Evolutionary conservation across 2,888 invertebrate genomes (phyloP).

Genomic region (Bembecia ichneumoniformis): DNA sequence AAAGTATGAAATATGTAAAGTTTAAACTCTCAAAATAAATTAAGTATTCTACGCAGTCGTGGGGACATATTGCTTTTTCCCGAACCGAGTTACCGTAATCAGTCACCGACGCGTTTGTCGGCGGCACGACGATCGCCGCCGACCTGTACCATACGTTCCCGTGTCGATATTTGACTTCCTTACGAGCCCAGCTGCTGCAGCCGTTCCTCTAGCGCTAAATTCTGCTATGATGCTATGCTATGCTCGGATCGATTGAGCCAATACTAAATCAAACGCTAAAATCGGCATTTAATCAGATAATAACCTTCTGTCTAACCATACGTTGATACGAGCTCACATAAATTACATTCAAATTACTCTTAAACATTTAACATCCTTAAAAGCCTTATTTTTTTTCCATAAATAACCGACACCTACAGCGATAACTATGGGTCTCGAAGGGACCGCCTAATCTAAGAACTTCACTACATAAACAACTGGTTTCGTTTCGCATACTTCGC

Average conservation of each 20-base stretch:
- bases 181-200: constrained; percentile 28
- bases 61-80: constrained; percentile 62
- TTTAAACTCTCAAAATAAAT: constrained; percentile 68
- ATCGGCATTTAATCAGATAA: constrained; percentile 53
- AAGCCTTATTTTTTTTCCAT: constrained; percentile 52
- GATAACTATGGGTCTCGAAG: constrained; percentile 46
- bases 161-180: constrained; percentile 40
- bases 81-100: constrained; percentile 46
- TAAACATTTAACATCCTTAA: constrained; percentile 55
- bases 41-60: constrained; percentile 69
- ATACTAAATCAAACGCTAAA: constrained; percentile 56
- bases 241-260: constrained; percentile 45
- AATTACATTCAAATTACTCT: constrained; percentile 55
- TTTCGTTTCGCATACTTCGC: constrained; percentile 30
- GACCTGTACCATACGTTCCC: constrained; percentile 39
- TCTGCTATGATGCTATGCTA: constrained; percentile 25
- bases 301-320: constrained; percentile 59
- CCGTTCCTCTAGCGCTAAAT: constrained; percentile 36
- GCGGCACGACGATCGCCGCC: constrained; percentile 18
- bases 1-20: constrained; percentile 66
- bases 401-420: constrained; percentile 67
- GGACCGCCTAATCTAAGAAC: constrained; percentile 47
- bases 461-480: constrained; percentile 34
- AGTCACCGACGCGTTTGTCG: constrained; percentile 61
- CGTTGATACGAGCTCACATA: constrained; percentile 54